Evolutionary conservation across 2,888 invertebrate species (phyloP), one percentile per base, ranked within the genome.

Genomic region (Petrolisthes manimaculis): DNA sequence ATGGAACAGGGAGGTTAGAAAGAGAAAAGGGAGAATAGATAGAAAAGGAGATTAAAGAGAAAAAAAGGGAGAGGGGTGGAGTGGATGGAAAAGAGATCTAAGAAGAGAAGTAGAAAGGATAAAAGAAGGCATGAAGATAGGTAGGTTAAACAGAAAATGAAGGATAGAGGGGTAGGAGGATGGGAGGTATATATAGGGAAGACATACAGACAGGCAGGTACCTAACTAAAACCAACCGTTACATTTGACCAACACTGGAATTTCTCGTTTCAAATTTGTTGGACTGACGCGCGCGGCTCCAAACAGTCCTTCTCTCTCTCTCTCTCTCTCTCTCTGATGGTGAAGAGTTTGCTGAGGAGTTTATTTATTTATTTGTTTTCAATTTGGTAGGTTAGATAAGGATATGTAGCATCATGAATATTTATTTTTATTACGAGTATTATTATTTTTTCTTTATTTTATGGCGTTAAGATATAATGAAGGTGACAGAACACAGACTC

Each of bases 151-250:
- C 2, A 37, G 0, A 37, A 37, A 37, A 37, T 37, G 37, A 37
- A 37, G 37, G 37, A 37, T 37, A 61, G 61, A 1, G 9, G 61
- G 61, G 18, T 18, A 61, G 61, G 61, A 61, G 61, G 61, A 18
- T 9, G 61, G 18, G 61, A n/a, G n/a, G 21, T 14, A 71, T 14
- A 21, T 12, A 71, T n/a, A n/a, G 18, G 6, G 71, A n/a, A 71
- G 71, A 21, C 14, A 21, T 14, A 21, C 14, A n/a, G 71, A 21
- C 14, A n/a, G 71, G 71, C 71, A 71, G 71, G 71, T 71, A 71
- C 71, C 71, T 21, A 71, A 79, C 83, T 37, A 54, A 56, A 75
- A 61, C 85, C 85, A 85, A 85, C 85, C 85, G 85, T 79, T 79
- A 85, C 85, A 85, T 79, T 79, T 85, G 77, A 69, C 71, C 71